Conservation (phyloP, 2,888 invertebrate genomes). For the Tetranychus truncatus region DNA sequence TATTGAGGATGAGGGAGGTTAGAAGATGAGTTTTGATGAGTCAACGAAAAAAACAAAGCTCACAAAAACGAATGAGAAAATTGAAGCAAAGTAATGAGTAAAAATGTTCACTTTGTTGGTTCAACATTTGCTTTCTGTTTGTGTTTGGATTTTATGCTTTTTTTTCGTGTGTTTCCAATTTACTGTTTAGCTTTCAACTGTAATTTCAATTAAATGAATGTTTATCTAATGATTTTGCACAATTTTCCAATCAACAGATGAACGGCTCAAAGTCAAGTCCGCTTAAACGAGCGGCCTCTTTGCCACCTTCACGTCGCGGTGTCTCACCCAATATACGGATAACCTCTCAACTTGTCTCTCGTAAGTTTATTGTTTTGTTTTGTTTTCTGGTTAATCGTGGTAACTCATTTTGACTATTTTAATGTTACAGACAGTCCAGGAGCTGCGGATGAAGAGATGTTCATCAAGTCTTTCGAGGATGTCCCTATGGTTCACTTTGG, state of each 20-base stretch:
- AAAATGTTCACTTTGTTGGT: neutral
- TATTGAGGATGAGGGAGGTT: neutral
- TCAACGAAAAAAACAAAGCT: neutral
- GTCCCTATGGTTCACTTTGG: constrained; percentile 59
- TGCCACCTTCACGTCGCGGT: neutral
- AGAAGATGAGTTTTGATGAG: neutral
- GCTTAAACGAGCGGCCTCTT: neutral
- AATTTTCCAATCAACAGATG: neutral
- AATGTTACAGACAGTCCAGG: constrained; percentile 39
- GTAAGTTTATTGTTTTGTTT: neutral
- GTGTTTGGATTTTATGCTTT: neutral
- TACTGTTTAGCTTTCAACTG: neutral
- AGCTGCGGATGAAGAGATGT: constrained; percentile 69
- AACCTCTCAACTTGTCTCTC: neutral
- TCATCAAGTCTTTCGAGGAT: constrained; percentile 64
- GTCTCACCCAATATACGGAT: neutral
- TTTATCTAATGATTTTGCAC: neutral
- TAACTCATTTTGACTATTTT: neutral
- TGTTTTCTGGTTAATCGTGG: neutral
- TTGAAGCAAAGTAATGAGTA: neutral
- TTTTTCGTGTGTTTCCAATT: neutral
- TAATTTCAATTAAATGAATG: neutral
- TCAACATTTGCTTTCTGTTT: neutral
- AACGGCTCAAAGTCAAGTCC: neutral
- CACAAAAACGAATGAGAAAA: neutral